Evolutionary conservation across 2,888 invertebrate species (phyloP).

Genomic region (Esperia sulphurella): DNA sequence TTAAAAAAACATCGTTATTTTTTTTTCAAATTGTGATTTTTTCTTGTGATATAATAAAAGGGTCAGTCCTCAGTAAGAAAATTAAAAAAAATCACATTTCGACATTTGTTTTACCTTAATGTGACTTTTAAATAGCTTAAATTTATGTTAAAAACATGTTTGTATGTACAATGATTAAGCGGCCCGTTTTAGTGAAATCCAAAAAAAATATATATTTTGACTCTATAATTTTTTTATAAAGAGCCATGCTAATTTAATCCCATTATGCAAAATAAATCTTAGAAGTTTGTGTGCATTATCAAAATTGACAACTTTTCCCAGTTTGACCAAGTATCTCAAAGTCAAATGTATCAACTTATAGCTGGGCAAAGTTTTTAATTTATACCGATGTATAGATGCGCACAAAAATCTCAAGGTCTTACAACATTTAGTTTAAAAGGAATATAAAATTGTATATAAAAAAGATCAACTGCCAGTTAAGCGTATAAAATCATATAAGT

Average conservation of each 20-base stretch:
- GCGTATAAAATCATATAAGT: constrained; percentile 4
- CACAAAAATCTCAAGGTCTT: constrained; percentile 2
- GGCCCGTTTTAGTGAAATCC: constrained; percentile 6
- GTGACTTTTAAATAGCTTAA: constrained; percentile 51
- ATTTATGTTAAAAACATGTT: constrained; percentile 16
- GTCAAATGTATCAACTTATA: not conserved
- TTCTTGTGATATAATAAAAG: constrained; percentile 33
- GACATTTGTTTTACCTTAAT: constrained; percentile 68
- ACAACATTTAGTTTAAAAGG: constrained; percentile 10
- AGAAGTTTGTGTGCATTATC: not conserved
- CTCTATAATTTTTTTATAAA: not conserved
- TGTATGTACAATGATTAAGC: constrained; percentile 13
- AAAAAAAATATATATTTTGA: too few species aligned
- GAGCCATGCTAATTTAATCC: constrained; percentile 12
- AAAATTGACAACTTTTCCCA: not conserved
- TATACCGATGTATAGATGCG: not conserved
- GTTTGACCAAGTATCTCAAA: not conserved
- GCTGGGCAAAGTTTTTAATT: not conserved
- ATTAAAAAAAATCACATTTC: constrained; percentile 52
- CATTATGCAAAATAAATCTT: constrained; percentile 2
- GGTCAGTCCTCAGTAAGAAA: constrained; percentile 42
- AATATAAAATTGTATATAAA: constrained; percentile 24
- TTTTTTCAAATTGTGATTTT: constrained; percentile 10
- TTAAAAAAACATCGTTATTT: constrained; percentile 4
- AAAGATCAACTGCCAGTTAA: constrained; percentile 33